Base-by-base conservation (phyloP, 2,113 vertebrate species). In the Nyctibius bracteatus region DNA sequence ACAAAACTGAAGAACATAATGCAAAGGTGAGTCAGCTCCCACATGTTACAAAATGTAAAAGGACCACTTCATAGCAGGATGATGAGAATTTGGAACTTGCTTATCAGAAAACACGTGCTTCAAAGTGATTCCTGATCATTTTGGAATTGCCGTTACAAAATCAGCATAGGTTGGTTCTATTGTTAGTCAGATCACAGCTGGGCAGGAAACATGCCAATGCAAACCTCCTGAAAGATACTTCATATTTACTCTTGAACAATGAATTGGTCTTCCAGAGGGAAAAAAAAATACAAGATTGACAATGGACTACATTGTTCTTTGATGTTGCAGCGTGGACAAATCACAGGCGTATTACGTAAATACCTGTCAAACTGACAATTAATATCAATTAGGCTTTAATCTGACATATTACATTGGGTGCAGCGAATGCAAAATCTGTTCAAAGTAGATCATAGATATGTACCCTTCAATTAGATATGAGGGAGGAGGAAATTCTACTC, bases 291-390 rank as follows among this genome's bases (percentile, higher is more conserved):
- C 66, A 91, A 96, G 95, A 78, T 28, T 94, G 97, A 98, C 98
- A 98, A 98, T 97, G 90, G 95, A 79, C 78, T 96, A 89, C 96
- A 98, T 96, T 98, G 97, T 98, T 97, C 96, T 96, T 97, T 95
- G 96, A 96, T 94, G 95, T 93, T 88, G 75, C 31, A 92, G 95
- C 54, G 86, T 8, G 86, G 90, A 94, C 82, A 91, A 91, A 91
- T 88, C 89, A 78, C 57, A 96, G 90, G 72, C 81, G 78, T 57
- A 83, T 80, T 89, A 94, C 52, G 80, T 79, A 95, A 92, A 88
- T 68, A 92, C 71, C 90, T 97, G 95, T 94, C 86, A 95, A 93
- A 94, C 65, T 96, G 97, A 96, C 97, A 97, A 96, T 94, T 97
- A 94, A 96, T 96, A 97, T 95, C 88, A 94, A 93, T 89, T 87